Evolutionary conservation across 2,113 vertebrate genomes (phyloP).

Genomic region (Mobula birostris): DNA sequence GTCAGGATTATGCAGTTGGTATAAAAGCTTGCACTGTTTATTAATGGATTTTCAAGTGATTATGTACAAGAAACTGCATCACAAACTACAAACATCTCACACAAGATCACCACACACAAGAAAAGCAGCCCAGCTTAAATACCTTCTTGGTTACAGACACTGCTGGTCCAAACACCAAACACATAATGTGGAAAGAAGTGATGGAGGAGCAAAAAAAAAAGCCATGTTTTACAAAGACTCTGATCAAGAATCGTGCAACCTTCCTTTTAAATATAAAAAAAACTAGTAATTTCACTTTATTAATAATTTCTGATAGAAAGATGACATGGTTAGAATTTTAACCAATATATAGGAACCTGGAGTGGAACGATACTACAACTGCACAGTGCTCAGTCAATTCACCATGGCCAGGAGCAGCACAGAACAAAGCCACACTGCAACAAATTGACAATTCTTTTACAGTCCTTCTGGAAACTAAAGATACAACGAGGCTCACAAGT

Average conservation of each 20-base stretch:
- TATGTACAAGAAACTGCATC: conserved; percentile 37
- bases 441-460: conserved; percentile 16
- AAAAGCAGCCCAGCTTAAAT: not conserved
- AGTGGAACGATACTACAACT: not conserved
- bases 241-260: not conserved
- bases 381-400: not conserved
- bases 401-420: not conserved
- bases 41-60: conserved; percentile 31
- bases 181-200: not conserved
- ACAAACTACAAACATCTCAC: conserved; percentile 37
- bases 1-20: not conserved
- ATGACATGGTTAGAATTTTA: conserved; percentile 5
- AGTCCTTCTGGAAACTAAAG: not conserved
- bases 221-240: not conserved
- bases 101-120: conserved; percentile 17
- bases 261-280: conserved; percentile 16
- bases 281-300: conserved; percentile 2
- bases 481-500: not conserved
- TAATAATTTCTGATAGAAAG: not conserved
- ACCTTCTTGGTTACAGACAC: conserved; percentile 30
- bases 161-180: conserved; percentile 27
- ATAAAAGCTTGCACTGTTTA: conserved; percentile 36
- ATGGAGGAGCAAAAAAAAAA: not conserved
- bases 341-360: not conserved
- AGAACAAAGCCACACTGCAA: not conserved